A percentile compares a stretch with the other conserved stretches of the same genome.
phyloP scores from a whole-genome alignment of 2,888 invertebrate species.

The Drosophila buzzatii region DNA sequence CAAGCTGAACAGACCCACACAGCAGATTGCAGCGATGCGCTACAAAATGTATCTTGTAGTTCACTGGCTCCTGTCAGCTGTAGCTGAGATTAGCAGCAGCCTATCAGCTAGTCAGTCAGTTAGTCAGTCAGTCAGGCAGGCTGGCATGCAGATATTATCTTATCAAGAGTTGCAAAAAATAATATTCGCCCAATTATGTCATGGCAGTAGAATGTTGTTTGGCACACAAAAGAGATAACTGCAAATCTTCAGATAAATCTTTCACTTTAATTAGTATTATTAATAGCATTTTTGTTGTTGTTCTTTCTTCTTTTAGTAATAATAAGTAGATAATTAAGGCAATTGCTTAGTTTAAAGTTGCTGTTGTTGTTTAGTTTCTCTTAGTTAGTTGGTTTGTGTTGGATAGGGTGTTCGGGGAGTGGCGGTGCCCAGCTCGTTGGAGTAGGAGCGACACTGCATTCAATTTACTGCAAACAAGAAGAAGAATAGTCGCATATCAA shows the following conservation, averaged over 20 bases:
- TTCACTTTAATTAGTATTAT: constrained; percentile 64
- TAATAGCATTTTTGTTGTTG: constrained; percentile 36
- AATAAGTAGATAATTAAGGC: constrained; percentile 24
- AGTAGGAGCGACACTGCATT: constrained; percentile 45
- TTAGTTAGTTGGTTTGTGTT: constrained; percentile 47
- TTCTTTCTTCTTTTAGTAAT: constrained; percentile 24
- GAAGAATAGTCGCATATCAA: constrained; percentile 57
- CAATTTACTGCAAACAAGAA: constrained; percentile 80
- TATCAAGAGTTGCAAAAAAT: constrained; percentile 63
- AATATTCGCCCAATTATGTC: constrained; percentile 68
- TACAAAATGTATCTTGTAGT: constrained; percentile 52
- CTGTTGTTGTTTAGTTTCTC: constrained; percentile 44
- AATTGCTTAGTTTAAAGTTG: constrained; percentile 35
- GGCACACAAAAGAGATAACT: constrained; percentile 33
- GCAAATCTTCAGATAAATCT: constrained; percentile 17
- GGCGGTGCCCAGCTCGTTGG: constrained; percentile 31
- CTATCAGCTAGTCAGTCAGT: constrained; percentile 15
- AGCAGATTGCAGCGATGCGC: constrained; percentile 68
- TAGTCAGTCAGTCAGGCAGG: constrained; percentile 20
- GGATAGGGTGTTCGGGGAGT: constrained; percentile 23
- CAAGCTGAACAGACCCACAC: constrained; percentile 40
- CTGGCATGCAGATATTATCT: constrained; percentile 42
- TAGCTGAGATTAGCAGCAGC: constrained; percentile 51
- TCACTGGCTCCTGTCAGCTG: constrained; percentile 56
- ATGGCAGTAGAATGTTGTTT: constrained; percentile 55